Conservation (phyloP, 2,113 vertebrate species). For the Oreotrochilus melanogaster region DNA sequence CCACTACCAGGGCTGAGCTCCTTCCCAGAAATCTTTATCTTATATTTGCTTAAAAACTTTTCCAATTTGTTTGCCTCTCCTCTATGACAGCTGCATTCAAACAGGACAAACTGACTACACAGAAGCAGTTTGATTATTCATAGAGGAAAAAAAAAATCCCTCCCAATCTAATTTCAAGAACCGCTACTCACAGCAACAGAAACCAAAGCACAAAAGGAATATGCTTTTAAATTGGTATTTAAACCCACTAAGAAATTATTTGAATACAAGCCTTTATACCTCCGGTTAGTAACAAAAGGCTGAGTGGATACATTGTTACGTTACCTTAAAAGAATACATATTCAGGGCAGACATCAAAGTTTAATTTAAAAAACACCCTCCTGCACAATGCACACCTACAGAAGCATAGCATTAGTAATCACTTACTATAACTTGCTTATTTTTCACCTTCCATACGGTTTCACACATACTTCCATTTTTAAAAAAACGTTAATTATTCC, state of each 20-base stretch:
- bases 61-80: background rate
- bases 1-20: background rate
- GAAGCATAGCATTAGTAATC: background rate
- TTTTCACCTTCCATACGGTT: background rate
- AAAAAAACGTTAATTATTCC: background rate
- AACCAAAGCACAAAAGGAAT: background rate
- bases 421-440: background rate
- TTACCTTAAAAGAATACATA: background rate
- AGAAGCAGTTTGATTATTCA: background rate
- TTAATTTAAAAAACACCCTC: background rate
- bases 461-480: background rate
- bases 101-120: background rate
- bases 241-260: background rate
- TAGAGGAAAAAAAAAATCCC: background rate
- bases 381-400: background rate
- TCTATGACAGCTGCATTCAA: background rate
- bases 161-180: background rate
- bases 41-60: background rate
- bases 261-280: background rate
- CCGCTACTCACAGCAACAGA: background rate
- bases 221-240: background rate
- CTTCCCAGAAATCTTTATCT: background rate
- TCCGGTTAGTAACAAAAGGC: background rate
- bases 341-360: background rate
- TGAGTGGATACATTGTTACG: background rate